These are phyloP conservation scores for Hymenochirus boettgeri DNA, from an alignment of 2,113 vertebrate genomes.

Conservation along the genomic window DNA sequence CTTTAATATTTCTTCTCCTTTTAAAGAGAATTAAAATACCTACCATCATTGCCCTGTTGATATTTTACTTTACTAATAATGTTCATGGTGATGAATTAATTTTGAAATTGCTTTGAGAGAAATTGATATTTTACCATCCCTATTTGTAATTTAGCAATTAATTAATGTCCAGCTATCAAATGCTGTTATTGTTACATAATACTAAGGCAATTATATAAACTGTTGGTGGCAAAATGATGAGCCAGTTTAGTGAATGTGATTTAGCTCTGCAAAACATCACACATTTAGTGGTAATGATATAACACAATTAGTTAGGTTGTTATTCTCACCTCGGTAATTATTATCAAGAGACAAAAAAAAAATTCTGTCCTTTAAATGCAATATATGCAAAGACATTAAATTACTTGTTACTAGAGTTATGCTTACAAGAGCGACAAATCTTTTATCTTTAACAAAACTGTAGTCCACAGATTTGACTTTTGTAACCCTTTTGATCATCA, in stretches of 20 bases:
- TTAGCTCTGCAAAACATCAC: conserved; percentile 1
- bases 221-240: conserved; percentile 40
- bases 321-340: conserved; percentile 2
- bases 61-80: conserved; percentile 10
- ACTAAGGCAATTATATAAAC: conserved; percentile 1
- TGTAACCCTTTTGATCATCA: too few relatives aligned
- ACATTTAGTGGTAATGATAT: conserved; percentile 8
- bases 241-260: conserved; percentile 34
- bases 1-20: too few relatives aligned
- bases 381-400: neutral
- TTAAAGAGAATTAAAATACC: too few relatives aligned
- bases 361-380: neutral
- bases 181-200: conserved; percentile 9
- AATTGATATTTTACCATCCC: conserved; percentile 4
- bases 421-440: too few relatives aligned
- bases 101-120: neutral
- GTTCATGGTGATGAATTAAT: conserved; percentile 10
- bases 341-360: neutral
- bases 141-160: conserved; percentile 21
- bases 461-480: too few relatives aligned
- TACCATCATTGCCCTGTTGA: neutral
- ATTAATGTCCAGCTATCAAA: conserved; percentile 5
- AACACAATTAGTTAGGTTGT: conserved; percentile 11
- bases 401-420: too few relatives aligned
- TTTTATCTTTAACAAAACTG: too few relatives aligned